phyloP scores from a whole-genome alignment of 2,797 vertebrate genomes.

The Chelon auratus region DNA sequence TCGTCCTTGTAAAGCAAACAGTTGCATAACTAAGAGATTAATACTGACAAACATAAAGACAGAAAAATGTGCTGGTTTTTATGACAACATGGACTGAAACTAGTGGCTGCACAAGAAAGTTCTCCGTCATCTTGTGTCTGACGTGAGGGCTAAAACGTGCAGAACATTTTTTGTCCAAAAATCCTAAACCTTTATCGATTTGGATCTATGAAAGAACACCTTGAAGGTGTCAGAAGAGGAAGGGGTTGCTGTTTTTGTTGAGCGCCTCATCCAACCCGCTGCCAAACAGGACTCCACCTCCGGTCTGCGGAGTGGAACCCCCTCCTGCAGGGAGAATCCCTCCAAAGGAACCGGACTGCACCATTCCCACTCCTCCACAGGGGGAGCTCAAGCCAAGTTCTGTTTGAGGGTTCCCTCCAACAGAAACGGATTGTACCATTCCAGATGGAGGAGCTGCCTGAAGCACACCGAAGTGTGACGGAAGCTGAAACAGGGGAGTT shows the following conservation, averaged over 20 bases:
- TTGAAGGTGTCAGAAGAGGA: conserved; percentile 56
- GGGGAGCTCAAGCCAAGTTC: conserved; percentile 23
- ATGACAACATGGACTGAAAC: not conserved
- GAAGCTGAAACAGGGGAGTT: conserved; percentile 19
- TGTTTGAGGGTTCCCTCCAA: conserved; percentile 14
- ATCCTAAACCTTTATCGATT: not conserved
- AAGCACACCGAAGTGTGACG: not conserved
- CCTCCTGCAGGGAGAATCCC: conserved; percentile 33
- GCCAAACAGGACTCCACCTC: conserved; percentile 22
- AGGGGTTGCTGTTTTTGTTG: conserved; percentile 60
- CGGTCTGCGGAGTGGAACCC: conserved; percentile 8
- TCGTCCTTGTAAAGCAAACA: no score
- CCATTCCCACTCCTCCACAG: conserved; percentile 13
- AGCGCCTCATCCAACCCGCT: not conserved
- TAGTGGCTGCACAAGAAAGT: not conserved
- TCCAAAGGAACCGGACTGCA: conserved; percentile 34
- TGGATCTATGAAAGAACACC: not conserved
- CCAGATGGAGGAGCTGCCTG: conserved; percentile 24
- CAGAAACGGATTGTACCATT: conserved; percentile 12
- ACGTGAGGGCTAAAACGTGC: conserved; percentile 3
- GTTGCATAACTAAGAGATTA: no score
- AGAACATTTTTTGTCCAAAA: not conserved
- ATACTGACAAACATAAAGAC: not conserved
- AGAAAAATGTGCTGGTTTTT: not conserved
- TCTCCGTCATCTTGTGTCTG: not conserved